Conservation (phyloP, 2,888 invertebrate species). For the Adelognathus sp. region DNA sequence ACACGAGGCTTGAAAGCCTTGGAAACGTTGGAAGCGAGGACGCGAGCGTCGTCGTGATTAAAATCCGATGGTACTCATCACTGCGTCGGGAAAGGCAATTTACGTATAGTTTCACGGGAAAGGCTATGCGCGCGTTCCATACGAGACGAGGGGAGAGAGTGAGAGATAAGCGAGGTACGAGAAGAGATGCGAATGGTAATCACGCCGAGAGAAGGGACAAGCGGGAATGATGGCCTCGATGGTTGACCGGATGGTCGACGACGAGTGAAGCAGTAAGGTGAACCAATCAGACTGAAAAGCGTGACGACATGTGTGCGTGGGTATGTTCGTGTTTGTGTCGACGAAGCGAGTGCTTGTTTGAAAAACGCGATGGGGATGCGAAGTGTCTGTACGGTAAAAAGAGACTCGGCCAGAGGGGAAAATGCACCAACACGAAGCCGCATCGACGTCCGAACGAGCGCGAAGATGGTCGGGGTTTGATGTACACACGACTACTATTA, state of each 20-base stretch:
- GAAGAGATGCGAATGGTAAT: slow-evolving; percentile 18
- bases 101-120: neutral
- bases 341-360: neutral
- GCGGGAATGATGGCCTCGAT: slow-evolving; percentile 19
- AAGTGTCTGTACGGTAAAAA: neutral
- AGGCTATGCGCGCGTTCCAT: too few relatives aligned
- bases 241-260: neutral
- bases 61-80: slow-evolving; percentile 57
- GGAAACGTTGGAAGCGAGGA: slow-evolving; percentile 8
- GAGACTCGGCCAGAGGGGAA: neutral
- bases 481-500: too few relatives aligned
- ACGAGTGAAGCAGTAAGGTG: neutral
- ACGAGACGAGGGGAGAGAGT: neutral
- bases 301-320: neutral
- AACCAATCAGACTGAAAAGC: slow-evolving; percentile 8
- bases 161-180: slow-evolving; percentile 26
- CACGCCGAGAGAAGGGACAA: neutral
- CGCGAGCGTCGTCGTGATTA: slow-evolving; percentile 47
- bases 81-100: slow-evolving; percentile 44
- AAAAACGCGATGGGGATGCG: neutral
- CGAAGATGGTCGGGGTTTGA: neutral
- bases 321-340: neutral
- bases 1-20: neutral
- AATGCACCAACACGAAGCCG: neutral
- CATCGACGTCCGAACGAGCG: neutral